Evolutionary conservation across 2,797 vertebrate species (phyloP), one percentile per base, ranked within the genome.

Genomic region (Lepilemur ruficaudatus): DNA sequence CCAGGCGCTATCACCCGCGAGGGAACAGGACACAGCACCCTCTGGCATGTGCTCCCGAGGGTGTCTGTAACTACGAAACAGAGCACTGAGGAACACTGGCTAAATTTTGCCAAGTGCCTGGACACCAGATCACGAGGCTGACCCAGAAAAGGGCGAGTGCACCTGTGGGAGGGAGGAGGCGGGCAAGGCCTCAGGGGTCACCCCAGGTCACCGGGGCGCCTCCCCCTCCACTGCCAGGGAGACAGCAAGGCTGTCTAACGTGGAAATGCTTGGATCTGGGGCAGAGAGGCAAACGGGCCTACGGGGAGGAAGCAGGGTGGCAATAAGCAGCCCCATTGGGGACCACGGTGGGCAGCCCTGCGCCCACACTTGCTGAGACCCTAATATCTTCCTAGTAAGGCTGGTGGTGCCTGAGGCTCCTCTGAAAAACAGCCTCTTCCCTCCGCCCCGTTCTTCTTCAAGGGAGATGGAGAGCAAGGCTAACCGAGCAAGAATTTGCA

Each of bases 381-480:
- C 95, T 84, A 93, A 94, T 97, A 95, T 97, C 98, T 98, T 96
- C 98, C 98, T 98, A 98, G 98, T 98, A 98, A 98, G 98, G 98
- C 98, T 97, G 96, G 95, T 89, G 90, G 63, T 22, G 95, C 88
- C 91, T 23, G 72, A 8, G 38, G 55, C 79, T 55, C 80, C 59
- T 86, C 88, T 20, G 41, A 73, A 38, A 73, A 81, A 32, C 7
- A 4, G 72, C 70, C 91, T 90, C 70, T 73, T 57, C 67, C 75
- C 57, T 90, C 59, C 6, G 7, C n/a, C 57, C 30, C 9, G 0
- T 50, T 41, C 83, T 95, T 55, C 95, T 86, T 75, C 48, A 86
- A 92, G 75, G 90, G 81, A 38, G 15, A 81, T 46, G 80, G 57
- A 55, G 35, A 84, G 46, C 28, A 7, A 63, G 95, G 79, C 96